Percentiles rank a stretch among this genome's conserved stretches.
These are phyloP conservation scores for Sardinella longiceps DNA, from an alignment of 2,797 vertebrate species.

Conservation along the genomic window DNA sequence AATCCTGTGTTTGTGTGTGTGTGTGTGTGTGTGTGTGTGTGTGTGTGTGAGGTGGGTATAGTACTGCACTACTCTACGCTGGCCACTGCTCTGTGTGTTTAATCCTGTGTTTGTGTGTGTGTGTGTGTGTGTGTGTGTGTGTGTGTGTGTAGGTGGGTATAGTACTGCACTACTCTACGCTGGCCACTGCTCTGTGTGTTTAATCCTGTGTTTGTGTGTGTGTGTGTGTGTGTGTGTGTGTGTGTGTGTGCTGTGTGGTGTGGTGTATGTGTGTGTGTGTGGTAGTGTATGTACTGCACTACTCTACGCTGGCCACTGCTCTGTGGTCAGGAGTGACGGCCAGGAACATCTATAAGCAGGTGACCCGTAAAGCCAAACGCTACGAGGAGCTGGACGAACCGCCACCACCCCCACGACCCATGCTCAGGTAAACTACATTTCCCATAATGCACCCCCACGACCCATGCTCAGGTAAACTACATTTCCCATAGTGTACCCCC, in stretches of 20 bases:
- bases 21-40: background rate
- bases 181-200: constrained; percentile 92
- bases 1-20: background rate
- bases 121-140: background rate
- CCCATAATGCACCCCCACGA: too few species aligned
- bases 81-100: too few species aligned
- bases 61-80: too few species aligned
- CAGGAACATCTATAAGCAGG: constrained; percentile 97
- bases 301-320: constrained; percentile 92
- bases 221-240: background rate
- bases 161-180: constrained; percentile 94
- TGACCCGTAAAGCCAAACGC: constrained; percentile 91
- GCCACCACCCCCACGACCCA: constrained; percentile 90
- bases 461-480: background rate
- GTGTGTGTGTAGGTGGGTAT: background rate
- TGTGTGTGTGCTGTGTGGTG: background rate
- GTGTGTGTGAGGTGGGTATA: background rate
- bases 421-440: too few species aligned
- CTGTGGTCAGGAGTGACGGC: constrained; percentile 96
- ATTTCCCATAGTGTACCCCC: background rate
- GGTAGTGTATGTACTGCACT: constrained; percentile 96
- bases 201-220: too few species aligned
- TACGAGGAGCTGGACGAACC: constrained; percentile 95
- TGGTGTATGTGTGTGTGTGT: constrained; percentile 57
- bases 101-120: too few species aligned